A percentile compares a stretch with the other conserved stretches of the same genome.
phyloP scores from a whole-genome alignment of 1,140 invertebrate species.

The Heliconius eleuchia region DNA sequence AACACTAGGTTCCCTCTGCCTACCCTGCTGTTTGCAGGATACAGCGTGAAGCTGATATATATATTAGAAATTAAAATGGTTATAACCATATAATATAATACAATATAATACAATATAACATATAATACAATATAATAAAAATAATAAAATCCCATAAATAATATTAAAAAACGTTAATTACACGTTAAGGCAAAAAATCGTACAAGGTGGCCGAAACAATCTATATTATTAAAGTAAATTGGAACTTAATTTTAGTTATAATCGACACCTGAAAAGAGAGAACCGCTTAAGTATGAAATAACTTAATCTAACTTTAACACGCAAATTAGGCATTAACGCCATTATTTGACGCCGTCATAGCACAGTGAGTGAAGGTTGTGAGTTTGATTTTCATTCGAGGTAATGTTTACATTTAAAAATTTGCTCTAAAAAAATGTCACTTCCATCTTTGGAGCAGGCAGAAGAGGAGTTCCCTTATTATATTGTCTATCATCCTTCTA shows the following conservation, averaged over 20 bases:
- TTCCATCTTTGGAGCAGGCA: no score
- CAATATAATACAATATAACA: no score
- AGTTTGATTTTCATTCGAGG: neutral
- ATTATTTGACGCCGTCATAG: neutral
- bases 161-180: neutral
- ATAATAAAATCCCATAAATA: no score
- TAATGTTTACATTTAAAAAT: neutral
- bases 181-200: neutral
- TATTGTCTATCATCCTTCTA: no score
- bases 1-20: no score
- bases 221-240: conserved; percentile 7
- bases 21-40: no score
- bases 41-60: no score
- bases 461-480: no score
- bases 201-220: neutral
- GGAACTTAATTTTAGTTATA: conserved; percentile 8
- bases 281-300: conserved; percentile 8
- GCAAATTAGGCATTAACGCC: conserved; percentile 21
- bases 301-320: conserved; percentile 20
- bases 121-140: no score
- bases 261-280: conserved; percentile 9
- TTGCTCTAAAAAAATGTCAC: no score
- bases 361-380: neutral
- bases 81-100: no score
- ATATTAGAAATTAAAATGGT: no score